A percentile compares a stretch with the other conserved stretches of the same genome.
Conservation (phyloP, 2,113 vertebrate genomes). For the Corythoichthys intestinalis region DNA sequence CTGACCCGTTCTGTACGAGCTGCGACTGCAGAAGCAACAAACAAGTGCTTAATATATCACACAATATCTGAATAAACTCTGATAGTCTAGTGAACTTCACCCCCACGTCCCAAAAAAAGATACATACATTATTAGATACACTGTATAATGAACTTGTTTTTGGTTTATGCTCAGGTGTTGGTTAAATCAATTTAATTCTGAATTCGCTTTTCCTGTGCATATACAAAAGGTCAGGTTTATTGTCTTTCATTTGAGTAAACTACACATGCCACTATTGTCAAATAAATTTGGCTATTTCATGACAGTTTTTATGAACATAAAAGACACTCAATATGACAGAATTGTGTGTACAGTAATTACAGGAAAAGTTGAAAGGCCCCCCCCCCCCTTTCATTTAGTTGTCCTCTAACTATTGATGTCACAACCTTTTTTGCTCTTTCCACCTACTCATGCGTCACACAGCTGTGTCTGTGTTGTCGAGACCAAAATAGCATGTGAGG, state of each 20-base stretch:
- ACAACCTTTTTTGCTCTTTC: conserved; percentile 11
- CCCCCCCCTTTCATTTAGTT: not conserved
- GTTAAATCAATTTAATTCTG: too few species aligned
- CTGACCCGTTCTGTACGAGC: conserved; percentile 95
- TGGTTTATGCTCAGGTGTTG: too few species aligned
- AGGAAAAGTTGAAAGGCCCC: not conserved
- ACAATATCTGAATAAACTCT: not conserved
- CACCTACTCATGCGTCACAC: not conserved
- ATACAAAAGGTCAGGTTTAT: too few species aligned
- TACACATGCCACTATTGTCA: not conserved
- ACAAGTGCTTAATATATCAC: conserved; percentile 10
- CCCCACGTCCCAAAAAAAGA: too few species aligned
- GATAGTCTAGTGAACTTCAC: not conserved
- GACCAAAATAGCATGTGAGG: conserved; percentile 15
- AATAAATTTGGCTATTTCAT: not conserved
- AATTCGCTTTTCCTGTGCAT: too few species aligned
- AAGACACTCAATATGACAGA: not conserved
- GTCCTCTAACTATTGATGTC: conserved; percentile 9
- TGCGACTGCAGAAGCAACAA: conserved; percentile 80
- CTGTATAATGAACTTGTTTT: too few species aligned
- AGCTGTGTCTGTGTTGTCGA: conserved; percentile 18
- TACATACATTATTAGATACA: too few species aligned
- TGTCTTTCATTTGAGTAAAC: not conserved
- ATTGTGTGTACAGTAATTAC: not conserved
- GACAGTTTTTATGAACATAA: not conserved